Conservation (phyloP, 2,888 invertebrate species). For the Chrysotoxum bicinctum region DNA sequence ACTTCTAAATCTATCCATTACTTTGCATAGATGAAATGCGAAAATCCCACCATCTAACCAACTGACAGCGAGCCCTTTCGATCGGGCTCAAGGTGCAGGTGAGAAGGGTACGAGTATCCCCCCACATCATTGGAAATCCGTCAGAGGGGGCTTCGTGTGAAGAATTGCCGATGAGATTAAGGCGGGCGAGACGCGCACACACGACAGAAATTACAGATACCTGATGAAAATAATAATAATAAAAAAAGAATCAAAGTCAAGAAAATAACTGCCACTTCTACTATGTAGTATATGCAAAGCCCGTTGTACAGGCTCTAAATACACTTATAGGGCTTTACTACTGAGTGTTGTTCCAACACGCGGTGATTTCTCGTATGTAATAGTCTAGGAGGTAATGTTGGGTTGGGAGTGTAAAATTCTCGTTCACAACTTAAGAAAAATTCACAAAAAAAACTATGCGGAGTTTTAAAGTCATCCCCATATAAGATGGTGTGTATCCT, state of each 20-base stretch:
- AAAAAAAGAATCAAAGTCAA: background rate
- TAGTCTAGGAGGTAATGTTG: background rate
- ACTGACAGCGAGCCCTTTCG: constrained; percentile 36
- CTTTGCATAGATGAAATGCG: constrained; percentile 40
- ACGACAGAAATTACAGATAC: constrained; percentile 46
- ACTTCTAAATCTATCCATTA: constrained; percentile 56
- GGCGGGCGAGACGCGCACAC: constrained; percentile 31
- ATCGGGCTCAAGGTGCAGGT: background rate
- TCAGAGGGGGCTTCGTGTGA: constrained; percentile 28
- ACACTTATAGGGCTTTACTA: constrained; percentile 59
- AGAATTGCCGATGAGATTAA: constrained; percentile 40
- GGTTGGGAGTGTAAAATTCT: no score
- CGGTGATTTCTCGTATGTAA: background rate
- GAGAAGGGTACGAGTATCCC: background rate
- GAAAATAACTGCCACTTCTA: constrained; percentile 32
- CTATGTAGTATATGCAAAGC: constrained; percentile 37
- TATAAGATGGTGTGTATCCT: no score
- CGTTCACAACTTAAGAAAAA: no score
- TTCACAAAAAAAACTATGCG: no score
- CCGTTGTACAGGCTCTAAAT: constrained; percentile 46
- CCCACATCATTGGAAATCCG: constrained; percentile 4
- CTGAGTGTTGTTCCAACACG: constrained; percentile 19
- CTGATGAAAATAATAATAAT: constrained; percentile 49
- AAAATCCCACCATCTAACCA: constrained; percentile 9
- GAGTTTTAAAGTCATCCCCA: no score